phyloP scores from a whole-genome alignment of 2,797 vertebrate genomes.

The Gallinago stenura region DNA sequence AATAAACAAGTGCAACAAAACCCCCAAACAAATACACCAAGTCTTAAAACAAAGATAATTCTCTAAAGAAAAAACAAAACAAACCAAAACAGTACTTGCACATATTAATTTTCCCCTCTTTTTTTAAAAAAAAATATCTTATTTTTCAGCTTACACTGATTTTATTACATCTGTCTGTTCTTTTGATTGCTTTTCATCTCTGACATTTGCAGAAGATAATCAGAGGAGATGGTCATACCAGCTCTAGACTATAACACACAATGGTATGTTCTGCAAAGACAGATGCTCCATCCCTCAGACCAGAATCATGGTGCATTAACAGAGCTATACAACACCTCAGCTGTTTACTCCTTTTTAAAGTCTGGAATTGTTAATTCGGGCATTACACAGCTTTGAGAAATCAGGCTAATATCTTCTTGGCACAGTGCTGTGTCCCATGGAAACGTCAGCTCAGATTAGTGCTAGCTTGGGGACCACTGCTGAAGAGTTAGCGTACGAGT shows the following conservation, averaged over 20 bases:
- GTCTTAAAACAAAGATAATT: neutral
- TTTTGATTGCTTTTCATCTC: neutral
- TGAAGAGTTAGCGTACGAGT: neutral
- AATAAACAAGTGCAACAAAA: neutral
- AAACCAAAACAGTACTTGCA: accelerated
- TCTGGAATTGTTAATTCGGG: neutral
- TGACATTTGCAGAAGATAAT: neutral
- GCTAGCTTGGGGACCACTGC: neutral
- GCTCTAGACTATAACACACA: neutral
- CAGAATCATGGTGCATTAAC: neutral
- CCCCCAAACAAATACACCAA: neutral
- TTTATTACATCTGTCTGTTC: neutral
- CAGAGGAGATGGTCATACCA: neutral
- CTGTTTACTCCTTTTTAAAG: neutral
- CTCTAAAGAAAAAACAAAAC: neutral
- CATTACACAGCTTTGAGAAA: neutral
- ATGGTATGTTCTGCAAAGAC: neutral
- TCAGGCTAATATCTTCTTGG: neutral
- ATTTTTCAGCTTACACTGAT: neutral
- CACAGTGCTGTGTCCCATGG: neutral
- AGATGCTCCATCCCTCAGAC: neutral
- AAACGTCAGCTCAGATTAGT: neutral
- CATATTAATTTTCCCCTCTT: accelerated
- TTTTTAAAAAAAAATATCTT: neutral
- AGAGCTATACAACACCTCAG: neutral